Evolutionary conservation across 2,888 invertebrate species (phyloP).

Genomic region (Thelaira solivaga): DNA sequence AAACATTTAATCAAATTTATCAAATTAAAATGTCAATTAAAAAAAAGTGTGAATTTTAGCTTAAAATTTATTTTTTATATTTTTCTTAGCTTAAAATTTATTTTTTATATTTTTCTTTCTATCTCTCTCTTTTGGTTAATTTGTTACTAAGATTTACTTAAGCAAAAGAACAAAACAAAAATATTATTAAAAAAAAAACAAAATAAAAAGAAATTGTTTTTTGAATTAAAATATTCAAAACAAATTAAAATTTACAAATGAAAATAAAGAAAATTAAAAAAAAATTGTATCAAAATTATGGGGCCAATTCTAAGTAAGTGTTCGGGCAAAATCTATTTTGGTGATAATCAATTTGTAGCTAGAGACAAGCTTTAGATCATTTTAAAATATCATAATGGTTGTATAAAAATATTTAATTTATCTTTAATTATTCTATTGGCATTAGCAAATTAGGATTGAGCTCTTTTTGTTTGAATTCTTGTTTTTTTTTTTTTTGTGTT

Average conservation of each 20-base stretch:
- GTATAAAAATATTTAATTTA: neutral
- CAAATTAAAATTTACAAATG: slow-evolving; percentile 26
- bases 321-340: slow-evolving; percentile 77
- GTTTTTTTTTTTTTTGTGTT: too few relatives aligned
- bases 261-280: slow-evolving; percentile 51
- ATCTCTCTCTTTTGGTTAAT: slow-evolving; percentile 6
- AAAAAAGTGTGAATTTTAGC: slow-evolving; percentile 18
- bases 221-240: neutral
- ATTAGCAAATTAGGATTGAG: slow-evolving; percentile 43
- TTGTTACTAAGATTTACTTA: slow-evolving; percentile 30
- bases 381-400: neutral
- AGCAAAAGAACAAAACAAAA: slow-evolving; percentile 60
- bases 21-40: neutral
- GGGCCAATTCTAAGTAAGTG: slow-evolving; percentile 78
- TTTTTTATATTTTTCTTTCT: too few relatives aligned
- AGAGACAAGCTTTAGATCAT: neutral
- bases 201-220: neutral
- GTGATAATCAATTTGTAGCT: slow-evolving; percentile 70
- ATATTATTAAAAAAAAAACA: slow-evolving; percentile 28
- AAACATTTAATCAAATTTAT: slow-evolving; percentile 14
- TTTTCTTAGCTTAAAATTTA: slow-evolving; percentile 1
- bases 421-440: slow-evolving; percentile 21
- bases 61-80: slow-evolving; percentile 19
- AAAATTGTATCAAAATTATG: slow-evolving; percentile 66
- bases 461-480: slow-evolving; percentile 11